Percentiles rank a stretch among this genome's conserved stretches.
Evolutionary conservation across 1,140 invertebrate genomes (phyloP).

Genomic region (Drosophila paulistorum): DNA sequence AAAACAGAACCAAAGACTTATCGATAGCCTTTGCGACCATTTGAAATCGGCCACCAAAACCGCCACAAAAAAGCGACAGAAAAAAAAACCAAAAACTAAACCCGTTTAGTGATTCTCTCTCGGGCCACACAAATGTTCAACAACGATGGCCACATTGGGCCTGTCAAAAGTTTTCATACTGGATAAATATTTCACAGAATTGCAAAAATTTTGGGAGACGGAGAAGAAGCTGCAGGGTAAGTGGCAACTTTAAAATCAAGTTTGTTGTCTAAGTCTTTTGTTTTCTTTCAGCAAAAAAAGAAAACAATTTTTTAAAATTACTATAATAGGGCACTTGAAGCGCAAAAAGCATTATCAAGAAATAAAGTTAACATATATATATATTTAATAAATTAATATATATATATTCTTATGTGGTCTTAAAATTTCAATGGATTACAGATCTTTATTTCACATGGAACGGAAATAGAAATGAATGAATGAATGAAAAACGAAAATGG

Average conservation of each 20-base stretch:
- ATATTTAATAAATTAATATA: too few species aligned
- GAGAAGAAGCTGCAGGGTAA: conserved; percentile 97
- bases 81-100: conserved; percentile 28
- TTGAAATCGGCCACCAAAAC: conserved; percentile 33
- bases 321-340: too few species aligned
- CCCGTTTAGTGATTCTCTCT: conserved; percentile 46
- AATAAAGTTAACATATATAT: too few species aligned
- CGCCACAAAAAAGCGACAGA: neutral
- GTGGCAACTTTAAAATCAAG: conserved; percentile 43
- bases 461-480: too few species aligned
- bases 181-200: conserved; percentile 98
- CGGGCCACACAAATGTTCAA: conserved; percentile 77
- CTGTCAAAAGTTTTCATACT: conserved; percentile 98
- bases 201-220: conserved; percentile 98
- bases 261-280: conserved; percentile 60
- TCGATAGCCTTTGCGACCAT: conserved; percentile 28
- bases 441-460: too few species aligned
- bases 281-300: neutral
- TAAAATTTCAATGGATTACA: too few species aligned
- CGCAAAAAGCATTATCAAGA: too few species aligned
- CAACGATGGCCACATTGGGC: conserved; percentile 90
- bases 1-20: conserved; percentile 21
- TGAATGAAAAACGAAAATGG: too few species aligned
- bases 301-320: too few species aligned
- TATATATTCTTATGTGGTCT: too few species aligned